A percentile compares a stretch with the other conserved stretches of the same genome.
Conservation (phyloP, 2,113 vertebrate species). For the Dipodomys ordii region DNA sequence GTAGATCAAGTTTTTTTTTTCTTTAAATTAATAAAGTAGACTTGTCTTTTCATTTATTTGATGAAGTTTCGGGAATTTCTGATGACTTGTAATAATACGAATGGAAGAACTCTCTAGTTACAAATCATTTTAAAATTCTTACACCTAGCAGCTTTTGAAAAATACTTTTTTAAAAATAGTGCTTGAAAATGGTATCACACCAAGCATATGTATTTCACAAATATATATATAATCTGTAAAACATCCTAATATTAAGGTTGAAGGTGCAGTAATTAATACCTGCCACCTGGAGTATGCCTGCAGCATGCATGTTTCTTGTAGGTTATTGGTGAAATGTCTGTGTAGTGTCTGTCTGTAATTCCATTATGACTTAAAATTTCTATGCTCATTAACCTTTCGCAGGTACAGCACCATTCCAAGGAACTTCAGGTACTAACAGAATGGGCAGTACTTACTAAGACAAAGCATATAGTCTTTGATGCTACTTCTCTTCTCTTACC, state of each 20-base stretch:
- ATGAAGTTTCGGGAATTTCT: conserved; percentile 54
- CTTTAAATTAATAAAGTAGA: not conserved
- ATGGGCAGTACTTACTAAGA: conserved; percentile 38
- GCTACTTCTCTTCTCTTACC: not conserved
- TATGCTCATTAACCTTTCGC: conserved; percentile 85
- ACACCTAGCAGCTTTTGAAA: not conserved
- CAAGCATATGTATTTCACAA: not conserved
- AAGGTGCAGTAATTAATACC: conserved; percentile 70
- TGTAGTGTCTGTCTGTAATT: conserved; percentile 77
- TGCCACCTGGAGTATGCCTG: conserved; percentile 82
- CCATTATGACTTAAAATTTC: conserved; percentile 79
- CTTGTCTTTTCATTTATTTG: conserved; percentile 19
- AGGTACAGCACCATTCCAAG: conserved; percentile 79
- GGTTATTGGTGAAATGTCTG: conserved; percentile 76
- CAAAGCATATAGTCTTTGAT: not conserved
- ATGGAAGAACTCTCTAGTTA: not conserved
- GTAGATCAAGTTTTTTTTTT: not conserved
- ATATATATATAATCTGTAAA: not conserved
- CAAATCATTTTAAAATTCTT: not conserved
- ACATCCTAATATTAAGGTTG: not conserved
- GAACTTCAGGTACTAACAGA: conserved; percentile 76
- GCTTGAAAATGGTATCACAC: not conserved
- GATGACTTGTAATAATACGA: conserved; percentile 10
- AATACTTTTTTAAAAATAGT: not conserved
- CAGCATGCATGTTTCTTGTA: conserved; percentile 83